A percentile compares a stretch with the other conserved stretches of the same genome.
Conservation (phyloP, 2,113 vertebrate genomes). For the Stictonetta naevosa region DNA sequence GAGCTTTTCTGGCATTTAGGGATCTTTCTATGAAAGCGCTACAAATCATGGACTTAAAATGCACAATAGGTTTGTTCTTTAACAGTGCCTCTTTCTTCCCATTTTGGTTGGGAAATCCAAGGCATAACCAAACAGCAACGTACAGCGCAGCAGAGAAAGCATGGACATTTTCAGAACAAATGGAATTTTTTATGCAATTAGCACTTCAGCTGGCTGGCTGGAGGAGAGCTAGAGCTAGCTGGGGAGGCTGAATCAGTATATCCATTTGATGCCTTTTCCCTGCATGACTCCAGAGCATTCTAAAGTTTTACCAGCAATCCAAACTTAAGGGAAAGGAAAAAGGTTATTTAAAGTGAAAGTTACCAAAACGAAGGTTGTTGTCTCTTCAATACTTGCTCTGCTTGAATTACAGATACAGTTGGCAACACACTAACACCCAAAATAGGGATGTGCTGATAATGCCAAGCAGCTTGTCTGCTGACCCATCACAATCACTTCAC, state of each 20-base stretch:
- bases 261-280: neutral
- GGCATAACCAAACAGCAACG: neutral
- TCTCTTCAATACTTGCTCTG: neutral
- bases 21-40: neutral
- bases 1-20: neutral
- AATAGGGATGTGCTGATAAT: neutral
- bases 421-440: neutral
- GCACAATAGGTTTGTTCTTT: neutral
- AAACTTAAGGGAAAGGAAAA: neutral
- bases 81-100: neutral
- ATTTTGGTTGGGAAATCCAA: neutral
- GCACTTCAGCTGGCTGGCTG: neutral
- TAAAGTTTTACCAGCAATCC: neutral
- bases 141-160: neutral
- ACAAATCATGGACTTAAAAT: neutral
- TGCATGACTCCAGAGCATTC: neutral
- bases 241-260: neutral
- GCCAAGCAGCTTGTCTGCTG: neutral
- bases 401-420: neutral
- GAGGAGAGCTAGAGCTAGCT: neutral
- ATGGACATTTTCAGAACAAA: neutral
- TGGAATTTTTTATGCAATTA: neutral
- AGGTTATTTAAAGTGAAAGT: neutral
- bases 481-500: constrained; percentile 14
- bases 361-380: neutral